Conservation (phyloP, 53 echinoderm and acorn worm genomes). For the Holothuria scabra region DNA sequence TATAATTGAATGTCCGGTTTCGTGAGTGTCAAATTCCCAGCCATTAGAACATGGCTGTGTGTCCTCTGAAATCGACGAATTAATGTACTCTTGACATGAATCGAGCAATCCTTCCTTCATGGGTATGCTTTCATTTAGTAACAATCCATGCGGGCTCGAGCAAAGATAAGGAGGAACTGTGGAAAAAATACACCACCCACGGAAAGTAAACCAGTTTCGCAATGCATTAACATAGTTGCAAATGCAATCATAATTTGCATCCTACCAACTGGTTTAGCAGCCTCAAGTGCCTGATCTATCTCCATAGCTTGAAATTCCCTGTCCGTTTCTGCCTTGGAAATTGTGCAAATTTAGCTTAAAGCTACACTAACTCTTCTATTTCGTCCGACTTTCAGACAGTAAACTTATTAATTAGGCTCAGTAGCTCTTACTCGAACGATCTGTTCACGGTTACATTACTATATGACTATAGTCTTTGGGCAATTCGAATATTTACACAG, state of each 20-base stretch:
- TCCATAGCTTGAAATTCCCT: neutral
- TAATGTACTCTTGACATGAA: neutral
- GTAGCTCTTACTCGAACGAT: too few species aligned
- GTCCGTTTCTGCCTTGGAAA: too few species aligned
- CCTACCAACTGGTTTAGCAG: slow-evolving; percentile 2
- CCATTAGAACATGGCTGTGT: neutral
- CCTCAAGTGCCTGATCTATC: slow-evolving; percentile 18
- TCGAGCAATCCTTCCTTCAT: neutral
- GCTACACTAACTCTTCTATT: too few species aligned
- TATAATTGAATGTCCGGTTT: neutral
- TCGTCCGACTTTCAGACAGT: too few species aligned
- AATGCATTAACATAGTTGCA: slow-evolving; percentile 8
- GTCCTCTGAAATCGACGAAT: neutral
- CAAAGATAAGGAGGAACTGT: slow-evolving; percentile 30
- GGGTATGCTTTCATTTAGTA: slow-evolving; percentile 18
- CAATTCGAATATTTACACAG: too few species aligned
- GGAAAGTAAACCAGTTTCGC: neutral
- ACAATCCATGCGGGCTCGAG: neutral
- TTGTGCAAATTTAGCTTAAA: too few species aligned
- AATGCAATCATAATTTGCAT: slow-evolving; percentile 13
- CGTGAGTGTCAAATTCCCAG: slow-evolving; percentile 17
- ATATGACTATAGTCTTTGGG: too few species aligned
- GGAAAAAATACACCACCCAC: slow-evolving; percentile 20
- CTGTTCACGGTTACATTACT: too few species aligned
- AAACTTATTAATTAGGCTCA: too few species aligned